Base-by-base conservation (phyloP, 92 coral and sea anemone species). In the Actinostola sp. region DNA sequence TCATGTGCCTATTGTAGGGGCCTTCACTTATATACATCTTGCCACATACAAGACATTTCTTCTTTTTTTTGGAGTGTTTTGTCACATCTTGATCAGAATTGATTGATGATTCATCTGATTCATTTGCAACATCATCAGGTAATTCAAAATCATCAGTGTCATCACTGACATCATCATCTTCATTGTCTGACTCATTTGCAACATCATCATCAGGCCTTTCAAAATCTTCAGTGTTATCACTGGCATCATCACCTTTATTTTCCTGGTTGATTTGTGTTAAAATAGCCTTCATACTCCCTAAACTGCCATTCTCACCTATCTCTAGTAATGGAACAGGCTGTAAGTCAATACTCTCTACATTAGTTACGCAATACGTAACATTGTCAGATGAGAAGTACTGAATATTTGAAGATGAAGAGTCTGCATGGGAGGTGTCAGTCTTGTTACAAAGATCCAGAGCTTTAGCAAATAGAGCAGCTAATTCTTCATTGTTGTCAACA, bases 401-500 rank as follows among this genome's bases (percentile, higher is more conserved):
- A n/a, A n/a, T n/a, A n/a, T n/a, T n/a, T 1, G 63, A 26, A 2
- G 63, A 57, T 27, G 11, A 20, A 25, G 6, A 13, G 0, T 30
- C 10, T 53, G 5, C 60, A 3, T 15, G 6, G 15, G 25, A 2
- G 13, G 30, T 3, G 5, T 53, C 3, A 6, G 59, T 19, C 11
- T 52, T 23, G 3, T 19, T 57, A 57, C 63, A 57, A 29, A 57
- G 36, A 1, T 57, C 39, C 63, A 57, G 28, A 12, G 63, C 63
- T 27, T 30, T 30, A 30, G 4, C 19, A 17, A 57, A 57, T 14
- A 57, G 39, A n/a, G 39, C 36, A 27, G 1, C 27, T 12, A 57
- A n/a, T 57, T 57, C 59, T 25, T 53, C 63, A 57, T n/a, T 57
- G n/a, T 13, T 12, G 39, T 57, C 63, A 1, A 57, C 63, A 29